These are phyloP conservation scores for Apodemia hepburni DNA, from an alignment of 2,888 invertebrate species.

Conservation along the genomic window DNA sequence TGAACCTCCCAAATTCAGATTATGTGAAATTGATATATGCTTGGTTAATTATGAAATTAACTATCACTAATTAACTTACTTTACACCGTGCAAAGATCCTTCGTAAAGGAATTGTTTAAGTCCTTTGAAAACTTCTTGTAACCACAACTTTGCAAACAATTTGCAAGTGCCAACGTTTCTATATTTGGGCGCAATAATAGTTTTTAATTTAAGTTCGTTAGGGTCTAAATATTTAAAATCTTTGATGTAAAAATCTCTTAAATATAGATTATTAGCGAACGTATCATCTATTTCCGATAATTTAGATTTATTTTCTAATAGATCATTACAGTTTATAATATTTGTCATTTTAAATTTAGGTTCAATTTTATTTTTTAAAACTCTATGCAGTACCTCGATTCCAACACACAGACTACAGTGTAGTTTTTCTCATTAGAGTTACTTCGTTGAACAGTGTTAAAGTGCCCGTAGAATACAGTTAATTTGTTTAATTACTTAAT, in stretches of 20 bases:
- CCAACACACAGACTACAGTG: background rate
- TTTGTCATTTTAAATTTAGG: background rate
- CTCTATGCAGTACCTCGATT: background rate
- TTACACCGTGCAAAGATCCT: conserved; percentile 69
- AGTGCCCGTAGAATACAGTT: background rate
- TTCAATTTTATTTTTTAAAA: too few relatives aligned
- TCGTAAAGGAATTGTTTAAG: conserved; percentile 65
- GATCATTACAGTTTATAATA: background rate
- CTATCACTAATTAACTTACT: conserved; percentile 48
- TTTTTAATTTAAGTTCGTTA: conserved; percentile 35
- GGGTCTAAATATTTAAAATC: conserved; percentile 63
- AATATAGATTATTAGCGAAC: conserved; percentile 39
- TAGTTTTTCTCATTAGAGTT: background rate
- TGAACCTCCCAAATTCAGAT: background rate
- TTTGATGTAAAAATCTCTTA: conserved; percentile 58
- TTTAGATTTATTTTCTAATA: conserved; percentile 16
- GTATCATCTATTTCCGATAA: conserved; percentile 32
- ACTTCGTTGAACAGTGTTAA: background rate
- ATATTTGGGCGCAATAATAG: conserved; percentile 31
- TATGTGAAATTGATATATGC: background rate
- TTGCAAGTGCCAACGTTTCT: conserved; percentile 33
- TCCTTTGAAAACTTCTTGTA: conserved; percentile 52
- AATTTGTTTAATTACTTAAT: background rate
- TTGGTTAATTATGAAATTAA: conserved; percentile 16
- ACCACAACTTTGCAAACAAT: conserved; percentile 49